Conservation (phyloP, 2,888 invertebrate species). For the Endotricha flammealis region DNA sequence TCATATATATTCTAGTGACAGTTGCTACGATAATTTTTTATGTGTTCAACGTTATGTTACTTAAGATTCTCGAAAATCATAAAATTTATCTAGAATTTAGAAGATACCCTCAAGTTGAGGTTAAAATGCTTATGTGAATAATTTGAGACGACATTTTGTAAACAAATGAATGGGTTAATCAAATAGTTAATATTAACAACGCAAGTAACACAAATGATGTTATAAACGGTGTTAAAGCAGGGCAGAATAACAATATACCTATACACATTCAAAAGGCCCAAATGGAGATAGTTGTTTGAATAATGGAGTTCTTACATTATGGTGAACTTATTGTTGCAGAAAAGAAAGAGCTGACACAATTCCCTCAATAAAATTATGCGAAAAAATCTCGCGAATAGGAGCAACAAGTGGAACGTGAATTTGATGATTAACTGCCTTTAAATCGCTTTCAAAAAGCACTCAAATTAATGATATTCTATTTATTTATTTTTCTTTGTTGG, state of each 20-base stretch:
- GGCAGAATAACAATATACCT: no score
- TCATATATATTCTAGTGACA: background rate
- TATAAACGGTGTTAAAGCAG: no score
- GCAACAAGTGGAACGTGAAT: constrained; percentile 3
- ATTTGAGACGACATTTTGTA: no score
- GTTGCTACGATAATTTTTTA: background rate
- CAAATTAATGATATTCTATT: no score
- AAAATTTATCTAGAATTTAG: background rate
- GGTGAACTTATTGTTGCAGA: background rate
- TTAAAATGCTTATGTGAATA: no score
- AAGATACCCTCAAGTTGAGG: no score
- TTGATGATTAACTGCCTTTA: constrained; percentile 7
- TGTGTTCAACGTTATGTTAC: background rate
- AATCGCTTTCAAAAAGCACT: constrained; percentile 1
- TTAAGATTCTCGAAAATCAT: background rate
- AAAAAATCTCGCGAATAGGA: constrained; percentile 2
- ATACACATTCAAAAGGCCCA: no score
- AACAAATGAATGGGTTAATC: no score
- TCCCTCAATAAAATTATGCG: constrained; percentile 1
- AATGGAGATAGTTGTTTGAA: no score
- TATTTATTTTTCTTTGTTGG: no score
- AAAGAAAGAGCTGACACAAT: constrained; percentile 6
- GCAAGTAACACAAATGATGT: no score
- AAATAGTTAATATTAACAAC: no score
- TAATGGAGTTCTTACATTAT: background rate